Evolutionary conservation across 30 jellyfish, hydroid and myxozoan species (phyloP), one percentile per base, ranked within the genome.

Genomic region (Pseudorhiza aurosa): DNA sequence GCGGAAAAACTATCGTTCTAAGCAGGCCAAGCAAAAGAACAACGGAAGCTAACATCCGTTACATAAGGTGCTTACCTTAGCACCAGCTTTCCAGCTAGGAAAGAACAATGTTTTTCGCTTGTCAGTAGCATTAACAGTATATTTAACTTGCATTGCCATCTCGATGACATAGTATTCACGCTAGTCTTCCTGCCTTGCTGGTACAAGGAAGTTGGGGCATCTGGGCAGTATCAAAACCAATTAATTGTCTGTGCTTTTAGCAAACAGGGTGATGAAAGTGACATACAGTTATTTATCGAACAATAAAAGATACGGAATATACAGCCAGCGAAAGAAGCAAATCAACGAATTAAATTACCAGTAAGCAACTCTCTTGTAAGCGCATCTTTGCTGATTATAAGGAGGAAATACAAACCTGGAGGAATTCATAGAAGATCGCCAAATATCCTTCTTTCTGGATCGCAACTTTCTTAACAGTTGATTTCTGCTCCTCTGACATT

Each of bases 371-470:
- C n/a, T n/a, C n/a, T n/a, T n/a, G n/a, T n/a, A n/a, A n/a, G n/a
- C n/a, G n/a, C n/a, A n/a, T n/a, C n/a, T n/a, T 39, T 39, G 12
- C 7, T 7, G 50, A 39, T 39, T 39, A 11, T 3, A 46, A 46
- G 60, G 19, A 46, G 67, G 32, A 53, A 53, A 53, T 1, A 59
- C 98, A 1, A 60, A 91, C 98, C 91, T 94, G 87, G 51, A 71
- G 82, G 55, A 85, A 78, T 36, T 78, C 97, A 32, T 76, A 84
- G 58, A 92, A 85, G 42, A 92, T 85, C 2, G 96, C 95, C 49
- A 92, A 77, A 50, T 85, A 82, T 18, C 87, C 90, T 39, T 92
- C 98, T 64, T 85, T 92, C 75, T 92, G 93, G 1, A 92, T 92
- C 11, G 98, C 98, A 33, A 92, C 95, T 81, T 83, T 92, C 80